These are phyloP conservation scores for Echiichthys vipera DNA, from an alignment of 2,797 vertebrate species.

Conservation along the genomic window DNA sequence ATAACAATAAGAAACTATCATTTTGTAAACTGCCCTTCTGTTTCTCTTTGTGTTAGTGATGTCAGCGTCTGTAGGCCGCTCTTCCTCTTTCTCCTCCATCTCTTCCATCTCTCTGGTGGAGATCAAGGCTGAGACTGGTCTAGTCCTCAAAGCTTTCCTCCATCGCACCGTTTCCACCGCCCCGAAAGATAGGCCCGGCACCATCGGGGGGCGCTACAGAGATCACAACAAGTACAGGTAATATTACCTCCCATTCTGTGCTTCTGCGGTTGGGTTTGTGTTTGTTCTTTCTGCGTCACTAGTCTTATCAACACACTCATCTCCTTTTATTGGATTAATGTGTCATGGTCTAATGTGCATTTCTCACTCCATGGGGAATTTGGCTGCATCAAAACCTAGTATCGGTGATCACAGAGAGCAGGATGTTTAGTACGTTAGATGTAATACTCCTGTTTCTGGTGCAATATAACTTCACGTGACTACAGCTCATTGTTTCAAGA, in stretches of 20 bases:
- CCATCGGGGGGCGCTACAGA: slow-evolving; percentile 82
- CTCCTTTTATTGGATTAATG: too few species aligned
- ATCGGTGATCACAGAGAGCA: background rate
- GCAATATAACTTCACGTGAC: background rate
- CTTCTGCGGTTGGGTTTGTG: background rate
- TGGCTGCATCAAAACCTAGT: too few species aligned
- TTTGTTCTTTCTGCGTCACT: background rate
- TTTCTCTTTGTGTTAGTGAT: slow-evolving; percentile 51
- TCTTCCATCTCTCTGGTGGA: slow-evolving; percentile 80
- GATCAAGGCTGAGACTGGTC: slow-evolving; percentile 84
- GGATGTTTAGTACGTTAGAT: background rate
- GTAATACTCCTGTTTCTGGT: background rate
- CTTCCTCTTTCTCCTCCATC: slow-evolving; percentile 62
- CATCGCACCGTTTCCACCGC: slow-evolving; percentile 64
- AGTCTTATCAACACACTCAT: background rate
- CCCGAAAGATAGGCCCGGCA: slow-evolving; percentile 68
- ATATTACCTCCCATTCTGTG: background rate
- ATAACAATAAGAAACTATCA: background rate
- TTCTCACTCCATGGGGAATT: too few species aligned
- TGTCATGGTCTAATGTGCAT: too few species aligned
- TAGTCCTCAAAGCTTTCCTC: slow-evolving; percentile 88
- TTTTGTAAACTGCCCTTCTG: background rate
- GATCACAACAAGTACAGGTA: slow-evolving; percentile 85
- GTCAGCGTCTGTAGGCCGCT: slow-evolving; percentile 52
- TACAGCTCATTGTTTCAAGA: background rate